Percentiles rank a stretch among this genome's conserved stretches.
phyloP scores from a whole-genome alignment of 2,113 vertebrate genomes.

The Amphiprion percula region DNA sequence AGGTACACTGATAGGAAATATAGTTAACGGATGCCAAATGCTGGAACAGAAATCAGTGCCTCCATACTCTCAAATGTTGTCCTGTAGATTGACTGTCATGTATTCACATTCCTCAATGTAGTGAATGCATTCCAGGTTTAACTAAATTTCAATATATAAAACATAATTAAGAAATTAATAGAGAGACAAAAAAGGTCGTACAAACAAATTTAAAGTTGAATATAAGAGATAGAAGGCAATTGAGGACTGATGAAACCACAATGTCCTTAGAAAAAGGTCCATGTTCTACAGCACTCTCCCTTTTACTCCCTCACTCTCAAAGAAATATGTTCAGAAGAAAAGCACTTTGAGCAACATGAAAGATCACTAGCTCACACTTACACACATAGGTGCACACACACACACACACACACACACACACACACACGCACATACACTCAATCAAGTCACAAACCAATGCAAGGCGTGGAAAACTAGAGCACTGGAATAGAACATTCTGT shows the following conservation, averaged over 20 bases:
- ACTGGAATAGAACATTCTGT: conserved; percentile 80
- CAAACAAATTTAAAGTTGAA: background rate
- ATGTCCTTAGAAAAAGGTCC: conserved; percentile 44
- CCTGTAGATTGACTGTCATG: conserved; percentile 7
- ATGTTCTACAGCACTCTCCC: conserved; percentile 30
- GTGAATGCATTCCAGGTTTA: conserved; percentile 1
- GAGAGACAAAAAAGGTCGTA: background rate
- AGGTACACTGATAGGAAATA: too few species aligned
- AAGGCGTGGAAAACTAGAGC: conserved; percentile 66
- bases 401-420: conserved; percentile 7
- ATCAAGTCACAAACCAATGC: conserved; percentile 51
- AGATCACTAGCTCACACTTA: conserved; percentile 45
- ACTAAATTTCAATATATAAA: conserved; percentile 2
- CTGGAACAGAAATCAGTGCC: background rate
- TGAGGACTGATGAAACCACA: conserved; percentile 11
- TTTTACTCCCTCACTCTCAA: conserved; percentile 17
- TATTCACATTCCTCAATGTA: conserved; percentile 3
- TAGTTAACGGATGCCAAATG: background rate
- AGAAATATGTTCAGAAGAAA: conserved; percentile 54
- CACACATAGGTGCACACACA: conserved; percentile 12
- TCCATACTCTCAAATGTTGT: background rate
- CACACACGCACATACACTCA: background rate
- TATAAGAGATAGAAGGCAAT: conserved; percentile 6
- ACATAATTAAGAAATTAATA: background rate
- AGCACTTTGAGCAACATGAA: conserved; percentile 68